phyloP scores from a whole-genome alignment of 30 jellyfish, hydroid and myxozoan genomes.

The Hydra vulgaris region DNA sequence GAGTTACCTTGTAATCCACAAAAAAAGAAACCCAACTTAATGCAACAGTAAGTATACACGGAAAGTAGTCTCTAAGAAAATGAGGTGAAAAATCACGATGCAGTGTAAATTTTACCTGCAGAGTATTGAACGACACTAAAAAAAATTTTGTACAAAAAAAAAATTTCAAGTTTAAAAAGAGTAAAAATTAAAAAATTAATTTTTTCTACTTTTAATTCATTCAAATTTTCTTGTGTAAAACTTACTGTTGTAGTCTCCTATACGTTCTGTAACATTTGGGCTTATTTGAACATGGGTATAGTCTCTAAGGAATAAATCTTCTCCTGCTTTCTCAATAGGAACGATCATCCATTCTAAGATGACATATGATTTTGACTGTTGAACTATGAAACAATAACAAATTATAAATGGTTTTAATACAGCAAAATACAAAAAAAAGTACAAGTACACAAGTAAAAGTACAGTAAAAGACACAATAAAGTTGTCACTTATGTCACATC shows the following conservation, averaged over 20 bases:
- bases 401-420: too few relatives aligned
- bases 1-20: constrained; percentile 72
- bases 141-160: too few relatives aligned
- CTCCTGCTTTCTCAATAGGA: neutral
- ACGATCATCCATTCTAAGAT: neutral
- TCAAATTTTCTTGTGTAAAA: too few relatives aligned
- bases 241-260: neutral
- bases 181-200: too few relatives aligned
- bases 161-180: neutral
- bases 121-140: constrained; percentile 38
- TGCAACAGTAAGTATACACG: constrained; percentile 43
- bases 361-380: neutral
- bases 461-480: too few relatives aligned
- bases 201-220: too few relatives aligned
- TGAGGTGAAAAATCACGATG: constrained; percentile 51
- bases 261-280: neutral
- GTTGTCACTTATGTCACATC: too few relatives aligned
- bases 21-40: constrained; percentile 73
- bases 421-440: too few relatives aligned
- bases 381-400: neutral
- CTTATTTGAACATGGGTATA: neutral
- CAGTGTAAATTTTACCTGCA: constrained; percentile 38
- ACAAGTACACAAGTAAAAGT: too few relatives aligned
- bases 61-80: constrained; percentile 50
- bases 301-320: neutral